Evolutionary conservation across 92 coral and sea anemone genomes (phyloP).

Genomic region (Umimayanthus kanabou): DNA sequence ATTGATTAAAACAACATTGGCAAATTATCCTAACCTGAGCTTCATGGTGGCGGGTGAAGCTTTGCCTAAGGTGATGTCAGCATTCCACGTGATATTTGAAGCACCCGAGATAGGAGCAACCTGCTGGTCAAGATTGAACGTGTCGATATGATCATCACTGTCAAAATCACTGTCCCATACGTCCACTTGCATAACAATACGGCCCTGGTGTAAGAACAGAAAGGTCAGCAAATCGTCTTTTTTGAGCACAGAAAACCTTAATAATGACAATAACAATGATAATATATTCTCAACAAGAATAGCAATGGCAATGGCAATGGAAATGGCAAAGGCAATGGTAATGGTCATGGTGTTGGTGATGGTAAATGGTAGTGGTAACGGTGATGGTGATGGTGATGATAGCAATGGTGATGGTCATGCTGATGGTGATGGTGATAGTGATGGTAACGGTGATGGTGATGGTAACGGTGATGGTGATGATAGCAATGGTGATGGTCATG

Average conservation of each 20-base stretch:
- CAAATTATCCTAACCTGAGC: neutral
- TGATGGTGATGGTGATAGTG: too few species aligned
- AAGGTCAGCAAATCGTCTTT: neutral
- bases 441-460: too few species aligned
- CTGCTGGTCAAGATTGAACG: slow-evolving; percentile 5
- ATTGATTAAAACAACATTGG: neutral
- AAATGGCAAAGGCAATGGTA: too few species aligned
- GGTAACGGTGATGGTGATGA: too few species aligned
- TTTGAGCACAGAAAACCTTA: too few species aligned
- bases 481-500: too few species aligned
- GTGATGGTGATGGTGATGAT: too few species aligned
- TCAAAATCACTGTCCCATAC: slow-evolving; percentile 45
- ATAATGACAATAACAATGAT: neutral
- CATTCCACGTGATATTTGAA: slow-evolving; percentile 10
- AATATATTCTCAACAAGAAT: too few species aligned
- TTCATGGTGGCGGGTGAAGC: slow-evolving; percentile 28
- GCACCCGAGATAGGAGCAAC: slow-evolving; percentile 45
- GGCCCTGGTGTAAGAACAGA: slow-evolving; percentile 38
- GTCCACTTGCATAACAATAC: slow-evolving; percentile 32
- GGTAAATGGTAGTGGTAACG: too few species aligned
- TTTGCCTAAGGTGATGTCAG: slow-evolving; percentile 29
- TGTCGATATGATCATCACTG: slow-evolving; percentile 52
- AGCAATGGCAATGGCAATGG: neutral
- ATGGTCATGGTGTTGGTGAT: too few species aligned
- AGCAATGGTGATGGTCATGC: too few species aligned